Evolutionary conservation across 2,797 vertebrate genomes (phyloP), one percentile per base, ranked within the genome.

Genomic region (Eospalax fontanierii): DNA sequence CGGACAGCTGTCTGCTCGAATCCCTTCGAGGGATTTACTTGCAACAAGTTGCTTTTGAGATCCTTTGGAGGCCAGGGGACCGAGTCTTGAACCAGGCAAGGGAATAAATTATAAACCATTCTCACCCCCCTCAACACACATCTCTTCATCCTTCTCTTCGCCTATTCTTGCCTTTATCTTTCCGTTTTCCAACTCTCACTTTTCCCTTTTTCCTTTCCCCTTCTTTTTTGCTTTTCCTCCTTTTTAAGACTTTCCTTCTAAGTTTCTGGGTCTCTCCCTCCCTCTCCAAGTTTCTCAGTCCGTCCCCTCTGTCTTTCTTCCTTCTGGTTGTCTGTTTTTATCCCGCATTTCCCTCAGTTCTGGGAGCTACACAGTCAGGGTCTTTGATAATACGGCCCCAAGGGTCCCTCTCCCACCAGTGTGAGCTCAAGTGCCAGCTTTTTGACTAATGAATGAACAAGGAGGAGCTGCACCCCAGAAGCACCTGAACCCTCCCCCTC

Each of bases 31-130:
- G 70, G 59, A 91, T 93, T 93, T 61, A 43, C 83, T 75, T 83
- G 76, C 40, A 35, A 82, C 91, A 75, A 81, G 78, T 96, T 91
- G 92, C 66, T 90, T 92, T 84, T 79, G 89, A 91, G 91, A 85
- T 71, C 74, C 24, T 86, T 91, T 33, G 78, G 86, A 50, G 87
- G 78, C 81, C 65, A 40, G 40, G 50, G 59, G 65, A 66, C 88
- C 18, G 1, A 54, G 79, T 73, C 82, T 94, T 81, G 85, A 95
- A 88, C 88, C 80, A 80, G 89, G 91, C 91, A 95, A 96, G 87
- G 50, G 91, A 97, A 95, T 97, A 97, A 97, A 93, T 97, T 97
- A 97, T 97, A 90, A 78, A 33, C 54, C 57, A 6, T 73, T 59
- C 84, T 86, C 71, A 54, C 35, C 57, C 28, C 35, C 35, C 57